Evolutionary conservation across 2,113 vertebrate species (phyloP).

Genomic region (Corythornis madagascariensis): DNA sequence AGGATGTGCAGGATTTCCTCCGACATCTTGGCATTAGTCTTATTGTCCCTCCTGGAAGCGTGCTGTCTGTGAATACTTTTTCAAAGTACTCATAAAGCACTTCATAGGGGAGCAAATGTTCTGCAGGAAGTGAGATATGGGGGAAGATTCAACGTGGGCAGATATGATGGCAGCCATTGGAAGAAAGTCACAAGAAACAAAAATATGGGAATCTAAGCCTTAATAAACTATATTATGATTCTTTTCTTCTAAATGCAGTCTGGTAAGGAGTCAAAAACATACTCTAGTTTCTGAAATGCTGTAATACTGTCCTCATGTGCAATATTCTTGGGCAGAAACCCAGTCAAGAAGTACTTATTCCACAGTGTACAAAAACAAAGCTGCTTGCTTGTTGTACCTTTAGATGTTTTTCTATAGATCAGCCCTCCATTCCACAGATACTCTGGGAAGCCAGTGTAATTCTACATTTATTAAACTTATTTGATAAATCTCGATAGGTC

Average conservation of each 20-base stretch:
- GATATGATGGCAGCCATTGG: background rate
- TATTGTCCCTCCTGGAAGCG: background rate
- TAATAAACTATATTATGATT: background rate
- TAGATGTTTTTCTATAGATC: background rate
- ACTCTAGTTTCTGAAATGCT: background rate
- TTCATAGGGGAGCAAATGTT: background rate
- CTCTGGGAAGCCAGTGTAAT: background rate
- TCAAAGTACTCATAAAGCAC: background rate
- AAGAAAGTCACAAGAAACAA: background rate
- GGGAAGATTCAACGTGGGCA: background rate
- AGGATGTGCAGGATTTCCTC: background rate
- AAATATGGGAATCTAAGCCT: background rate
- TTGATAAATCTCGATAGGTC: background rate
- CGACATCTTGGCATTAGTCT: background rate
- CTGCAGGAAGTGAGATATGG: background rate
- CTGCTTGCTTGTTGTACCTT: background rate
- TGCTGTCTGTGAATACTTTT: background rate
- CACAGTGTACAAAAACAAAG: background rate
- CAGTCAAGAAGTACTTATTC: slow-evolving; percentile 10
- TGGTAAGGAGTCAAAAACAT: background rate
- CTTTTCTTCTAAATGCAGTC: background rate
- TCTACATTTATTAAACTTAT: too few species aligned
- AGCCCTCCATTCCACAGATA: background rate
- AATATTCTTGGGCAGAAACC: background rate
- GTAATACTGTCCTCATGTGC: background rate